Evolutionary conservation across 2,113 vertebrate species (phyloP).

Genomic region (Cariama cristata): DNA sequence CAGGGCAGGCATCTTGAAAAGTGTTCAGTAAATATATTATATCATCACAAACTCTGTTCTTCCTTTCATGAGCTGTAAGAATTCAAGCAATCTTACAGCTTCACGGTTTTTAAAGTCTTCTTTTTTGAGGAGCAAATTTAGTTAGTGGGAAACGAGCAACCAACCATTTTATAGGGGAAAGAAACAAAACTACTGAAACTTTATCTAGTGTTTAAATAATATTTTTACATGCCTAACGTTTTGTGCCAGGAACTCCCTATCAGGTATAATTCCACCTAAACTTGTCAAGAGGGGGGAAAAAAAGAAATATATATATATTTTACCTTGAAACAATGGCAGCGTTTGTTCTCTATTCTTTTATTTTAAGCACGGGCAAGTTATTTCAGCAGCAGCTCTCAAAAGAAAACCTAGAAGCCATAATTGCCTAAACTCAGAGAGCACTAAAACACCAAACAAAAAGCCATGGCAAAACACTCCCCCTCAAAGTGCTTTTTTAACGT

Average conservation of each 20-base stretch:
- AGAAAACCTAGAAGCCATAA: conserved; percentile 61
- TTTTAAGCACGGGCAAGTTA: conserved; percentile 53
- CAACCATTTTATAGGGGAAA: neutral
- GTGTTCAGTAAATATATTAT: neutral
- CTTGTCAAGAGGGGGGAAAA: neutral
- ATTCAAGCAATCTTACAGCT: neutral
- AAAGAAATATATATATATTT: neutral
- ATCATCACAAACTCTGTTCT: neutral
- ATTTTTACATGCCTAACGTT: conserved; percentile 20
- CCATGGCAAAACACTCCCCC: neutral
- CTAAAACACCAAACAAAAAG: conserved; percentile 24
- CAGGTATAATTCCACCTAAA: conserved; percentile 59
- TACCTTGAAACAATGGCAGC: conserved; percentile 70
- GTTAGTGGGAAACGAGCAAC: neutral
- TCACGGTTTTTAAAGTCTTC: neutral
- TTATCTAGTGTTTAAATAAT: neutral
- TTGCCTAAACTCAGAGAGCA: conserved; percentile 53
- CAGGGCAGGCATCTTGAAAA: neutral
- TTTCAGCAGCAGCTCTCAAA: conserved; percentile 68
- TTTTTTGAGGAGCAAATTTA: neutral
- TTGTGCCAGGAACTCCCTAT: conserved; percentile 20
- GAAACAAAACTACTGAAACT: neutral
- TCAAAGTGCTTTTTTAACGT: neutral
- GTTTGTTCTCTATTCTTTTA: conserved; percentile 70
- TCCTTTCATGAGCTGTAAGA: neutral